Percentiles rank a stretch among this genome's conserved stretches.
Evolutionary conservation across 1,140 invertebrate genomes (phyloP).

Genomic region (Drosophila triauraria): DNA sequence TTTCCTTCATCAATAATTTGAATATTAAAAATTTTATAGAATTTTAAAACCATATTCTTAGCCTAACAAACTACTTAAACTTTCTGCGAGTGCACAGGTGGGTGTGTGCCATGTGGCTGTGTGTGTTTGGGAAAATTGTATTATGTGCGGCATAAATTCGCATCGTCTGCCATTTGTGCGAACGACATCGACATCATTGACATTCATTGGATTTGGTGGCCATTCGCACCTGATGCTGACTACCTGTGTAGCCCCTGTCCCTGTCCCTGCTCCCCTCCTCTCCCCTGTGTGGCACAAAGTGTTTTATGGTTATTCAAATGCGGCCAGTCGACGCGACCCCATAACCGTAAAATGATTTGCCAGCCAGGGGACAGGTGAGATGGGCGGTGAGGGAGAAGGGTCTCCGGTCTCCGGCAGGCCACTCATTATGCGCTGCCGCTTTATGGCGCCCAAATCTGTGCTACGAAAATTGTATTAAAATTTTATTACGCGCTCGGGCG

Average conservation of each 20-base stretch:
- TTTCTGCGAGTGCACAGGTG: neutral
- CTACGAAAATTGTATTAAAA: constrained; percentile 52
- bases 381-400: neutral
- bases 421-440: constrained; percentile 53
- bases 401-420: constrained; percentile 4
- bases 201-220: constrained; percentile 77
- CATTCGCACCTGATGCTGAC: constrained; percentile 73
- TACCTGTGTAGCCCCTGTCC: constrained; percentile 14
- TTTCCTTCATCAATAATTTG: too few relatives aligned
- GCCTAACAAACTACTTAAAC: too few relatives aligned
- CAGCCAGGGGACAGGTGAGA: constrained; percentile 16
- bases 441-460: constrained; percentile 44
- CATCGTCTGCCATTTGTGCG: constrained; percentile 63
- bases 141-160: constrained; percentile 75
- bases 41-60: too few relatives aligned
- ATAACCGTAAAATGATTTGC: constrained; percentile 75
- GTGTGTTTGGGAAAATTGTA: constrained; percentile 50
- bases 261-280: neutral
- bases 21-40: too few relatives aligned
- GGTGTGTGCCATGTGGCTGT: neutral
- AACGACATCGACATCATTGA: constrained; percentile 69
- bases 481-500: constrained; percentile 30
- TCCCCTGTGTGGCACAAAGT: constrained; percentile 33
- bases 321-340: constrained; percentile 50
- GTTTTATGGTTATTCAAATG: constrained; percentile 74